A percentile compares a stretch with the other conserved stretches of the same genome.
Conservation (phyloP, 2,888 invertebrate genomes). For the Galerucella nymphaeae region DNA sequence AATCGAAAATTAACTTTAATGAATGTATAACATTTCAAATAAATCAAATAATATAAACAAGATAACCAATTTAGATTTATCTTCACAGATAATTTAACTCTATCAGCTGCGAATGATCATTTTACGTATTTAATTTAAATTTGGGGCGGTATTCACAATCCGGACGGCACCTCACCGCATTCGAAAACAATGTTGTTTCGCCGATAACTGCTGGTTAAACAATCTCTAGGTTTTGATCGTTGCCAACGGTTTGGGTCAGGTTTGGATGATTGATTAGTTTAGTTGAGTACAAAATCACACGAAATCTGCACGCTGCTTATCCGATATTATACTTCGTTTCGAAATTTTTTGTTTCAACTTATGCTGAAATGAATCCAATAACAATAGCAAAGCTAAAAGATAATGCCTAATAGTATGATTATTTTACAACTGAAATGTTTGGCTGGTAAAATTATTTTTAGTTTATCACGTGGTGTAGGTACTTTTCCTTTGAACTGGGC, state of each 20-base stretch:
- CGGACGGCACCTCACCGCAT: background rate
- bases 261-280: background rate
- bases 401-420: too few species aligned
- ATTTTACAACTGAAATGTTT: too few species aligned
- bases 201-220: background rate
- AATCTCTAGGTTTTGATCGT: conserved; percentile 1
- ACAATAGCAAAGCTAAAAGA: too few species aligned
- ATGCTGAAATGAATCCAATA: too few species aligned
- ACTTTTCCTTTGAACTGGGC: too few species aligned
- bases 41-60: too few species aligned
- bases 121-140: conserved; percentile 1
- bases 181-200: conserved; percentile 5
- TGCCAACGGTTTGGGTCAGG: background rate
- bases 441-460: too few species aligned
- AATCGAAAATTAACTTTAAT: too few species aligned
- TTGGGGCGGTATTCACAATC: background rate
- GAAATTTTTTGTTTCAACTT: too few species aligned
- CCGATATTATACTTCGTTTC: background rate
- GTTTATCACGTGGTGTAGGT: too few species aligned
- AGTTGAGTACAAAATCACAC: background rate
- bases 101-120: background rate
- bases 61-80: background rate
- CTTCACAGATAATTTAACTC: background rate
- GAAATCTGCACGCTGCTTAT: background rate
- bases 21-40: too few species aligned